Evolutionary conservation across 2,113 vertebrate species (phyloP), one percentile per base, ranked within the genome.

Genomic region (Daphoenositta chrysoptera): DNA sequence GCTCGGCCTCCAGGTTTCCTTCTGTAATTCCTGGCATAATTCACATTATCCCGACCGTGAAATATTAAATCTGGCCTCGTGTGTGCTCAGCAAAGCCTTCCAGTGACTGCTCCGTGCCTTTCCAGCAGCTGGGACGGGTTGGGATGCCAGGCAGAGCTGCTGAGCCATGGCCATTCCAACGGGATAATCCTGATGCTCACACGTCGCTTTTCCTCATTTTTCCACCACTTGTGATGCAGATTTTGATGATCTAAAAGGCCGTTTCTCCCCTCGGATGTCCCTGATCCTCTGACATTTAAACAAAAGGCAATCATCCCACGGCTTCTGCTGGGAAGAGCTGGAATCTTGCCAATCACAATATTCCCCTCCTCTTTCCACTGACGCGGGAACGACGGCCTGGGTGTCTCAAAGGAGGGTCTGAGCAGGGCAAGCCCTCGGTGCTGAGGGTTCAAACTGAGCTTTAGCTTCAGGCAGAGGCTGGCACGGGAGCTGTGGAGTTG

Each of bases 231-330:
- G 54, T 10, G 75, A 83, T 83, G 76, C 35, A 76, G 51, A 9
- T 65, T 51, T 28, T 1, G 90, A 78, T 51, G 89, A 95, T 60
- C 65, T 64, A 10, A 92, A 83, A 83, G 94, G 94, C 83, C 45
- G 0, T 69, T 95, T 71, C 89, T 93, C 5, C 8, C 75, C 90
- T 76, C 69, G 70, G 90, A 95, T 81, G 79, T 87, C 80, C 13
- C 63, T 53, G 81, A 87, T 79, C 94, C 91, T 79, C 91, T 96
- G 95, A 96, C 96, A 96, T 97, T 97, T 97, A 94, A 96, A 95
- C 94, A 94, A 91, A 95, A 92, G 80, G 81, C 72, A 48, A 83
- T 60, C 95, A 47, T 94, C 96, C 95, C 96, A 96, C 44, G 56
- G 87, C 84, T 85, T 30, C 81, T 45, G 70, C 73, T 65, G 39